These are phyloP conservation scores for Brotogeris chrysoptera DNA, from an alignment of 2,797 vertebrate genomes.

Conservation along the genomic window DNA sequence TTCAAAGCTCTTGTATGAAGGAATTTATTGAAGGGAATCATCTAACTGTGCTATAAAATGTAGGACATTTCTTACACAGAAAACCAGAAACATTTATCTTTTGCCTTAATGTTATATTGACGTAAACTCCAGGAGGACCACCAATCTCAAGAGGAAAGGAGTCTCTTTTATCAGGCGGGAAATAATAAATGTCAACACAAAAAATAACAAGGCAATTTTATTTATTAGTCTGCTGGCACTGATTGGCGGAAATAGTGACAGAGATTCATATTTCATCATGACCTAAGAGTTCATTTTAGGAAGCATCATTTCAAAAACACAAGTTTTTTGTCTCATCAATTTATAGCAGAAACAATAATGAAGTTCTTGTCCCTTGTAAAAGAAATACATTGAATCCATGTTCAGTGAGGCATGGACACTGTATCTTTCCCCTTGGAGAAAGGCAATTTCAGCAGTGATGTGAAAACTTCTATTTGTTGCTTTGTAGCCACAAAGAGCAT, in stretches of 20 bases:
- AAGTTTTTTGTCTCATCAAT: constrained; percentile 10
- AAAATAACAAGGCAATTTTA: background rate
- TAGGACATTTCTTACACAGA: background rate
- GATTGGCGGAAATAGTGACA: constrained; percentile 10
- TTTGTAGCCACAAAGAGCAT: background rate
- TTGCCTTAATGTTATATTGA: background rate
- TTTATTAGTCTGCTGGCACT: constrained; percentile 24
- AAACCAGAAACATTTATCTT: background rate
- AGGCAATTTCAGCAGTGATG: background rate
- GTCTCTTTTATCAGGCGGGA: background rate
- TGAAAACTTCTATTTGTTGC: background rate
- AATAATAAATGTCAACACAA: constrained; percentile 31
- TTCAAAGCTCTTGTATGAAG: background rate
- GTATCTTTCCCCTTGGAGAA: constrained; percentile 26
- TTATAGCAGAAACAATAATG: constrained; percentile 14
- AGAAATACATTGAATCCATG: constrained; percentile 12
- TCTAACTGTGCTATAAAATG: background rate
- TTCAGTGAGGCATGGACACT: background rate
- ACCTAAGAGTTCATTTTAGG: background rate
- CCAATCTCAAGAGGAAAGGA: background rate
- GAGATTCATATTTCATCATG: background rate
- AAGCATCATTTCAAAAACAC: constrained; percentile 14
- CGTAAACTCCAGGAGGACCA: background rate
- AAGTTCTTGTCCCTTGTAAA: constrained; percentile 22
- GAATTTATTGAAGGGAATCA: background rate